phyloP scores from a whole-genome alignment of 35 echinoderm and acorn worm species.

The Amphiura filiformis region DNA sequence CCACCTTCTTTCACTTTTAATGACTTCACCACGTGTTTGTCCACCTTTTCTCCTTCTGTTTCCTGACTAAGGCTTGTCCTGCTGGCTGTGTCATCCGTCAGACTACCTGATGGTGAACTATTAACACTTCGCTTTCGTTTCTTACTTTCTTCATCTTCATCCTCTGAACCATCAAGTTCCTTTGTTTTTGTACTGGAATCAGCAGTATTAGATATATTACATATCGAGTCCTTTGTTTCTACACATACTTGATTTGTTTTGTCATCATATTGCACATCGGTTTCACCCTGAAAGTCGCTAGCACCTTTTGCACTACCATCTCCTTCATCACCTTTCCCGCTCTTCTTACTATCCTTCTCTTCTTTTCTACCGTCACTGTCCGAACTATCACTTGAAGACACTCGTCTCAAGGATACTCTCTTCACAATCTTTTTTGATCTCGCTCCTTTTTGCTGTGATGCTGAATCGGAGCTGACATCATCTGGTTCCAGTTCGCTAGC shows the following conservation, averaged over 20 bases:
- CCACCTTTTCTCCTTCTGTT: slow-evolving; percentile 6
- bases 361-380: not conserved
- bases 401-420: slow-evolving; percentile 12
- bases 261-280: not conserved
- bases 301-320: too few species aligned
- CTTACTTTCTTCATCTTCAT: not conserved
- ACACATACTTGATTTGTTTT: not conserved
- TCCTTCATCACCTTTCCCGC: too few species aligned
- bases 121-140: slow-evolving; percentile 26
- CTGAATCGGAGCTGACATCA: not conserved
- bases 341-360: too few species aligned
- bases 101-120: slow-evolving; percentile 31
- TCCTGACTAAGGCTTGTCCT: not conserved
- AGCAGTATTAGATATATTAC: not conserved
- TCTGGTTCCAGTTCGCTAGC: not conserved
- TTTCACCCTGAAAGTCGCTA: too few species aligned
- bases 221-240: not conserved
- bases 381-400: not conserved
- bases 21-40: slow-evolving; percentile 12
- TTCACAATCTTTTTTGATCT: not conserved
- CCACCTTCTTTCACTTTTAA: not conserved
- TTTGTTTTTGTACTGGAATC: not conserved
- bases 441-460: not conserved
- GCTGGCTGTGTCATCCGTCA: slow-evolving; percentile 31
- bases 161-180: not conserved